Base-by-base conservation (phyloP, 2,888 invertebrate species). In the Cantharis lateralis region DNA sequence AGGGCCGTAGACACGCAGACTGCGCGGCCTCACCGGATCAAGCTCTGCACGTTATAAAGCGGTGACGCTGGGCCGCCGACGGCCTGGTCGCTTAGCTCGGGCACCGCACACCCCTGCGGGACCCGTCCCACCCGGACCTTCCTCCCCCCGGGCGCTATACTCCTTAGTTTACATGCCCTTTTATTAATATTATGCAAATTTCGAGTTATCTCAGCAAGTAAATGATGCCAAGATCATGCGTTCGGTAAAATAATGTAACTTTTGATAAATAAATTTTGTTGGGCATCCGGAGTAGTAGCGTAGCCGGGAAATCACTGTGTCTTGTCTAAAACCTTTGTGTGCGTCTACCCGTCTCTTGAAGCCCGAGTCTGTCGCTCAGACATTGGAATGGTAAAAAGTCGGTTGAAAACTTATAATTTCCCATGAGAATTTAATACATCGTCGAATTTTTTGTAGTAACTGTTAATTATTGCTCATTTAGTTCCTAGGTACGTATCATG, bases 311-410 rank as follows among this genome's bases (percentile, higher is more conserved):
- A 87, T 89, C 90, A 89, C 89, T 95, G 95, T 95, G 95, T 95
- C 94, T 95, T 94, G 95, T 95, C 95, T 95, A 94, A 90, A 92
- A 93, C 94, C 95, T 91, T 93, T 94, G 95, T 95, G 95, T 95
- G 93, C 95, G 94, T 95, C 93, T 93, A 89, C 93, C 92, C 91
- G 85, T 86, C 87, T 88, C 86, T 20, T 85, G 81, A 85, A 87
- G 86, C 87, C 87, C 87, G 88, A 87, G 88, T 87, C 85, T 87
- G 88, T 87, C 87, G 87, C 84, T 86, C 86, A 80, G 78, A 75
- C 76, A 68, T 68, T 71, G 78, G 80, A 80, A 77, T 78, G 70
- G 78, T 63, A 76, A 71, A 78, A 76, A 76, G 78, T 76, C 78
- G 71, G 70, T 32, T 68, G 24, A 32, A 70, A 73, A 74, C 71